Evolutionary conservation across 2,888 invertebrate species (phyloP), one percentile per base, ranked within the genome.

Genomic region (Andrena trimmerana): DNA sequence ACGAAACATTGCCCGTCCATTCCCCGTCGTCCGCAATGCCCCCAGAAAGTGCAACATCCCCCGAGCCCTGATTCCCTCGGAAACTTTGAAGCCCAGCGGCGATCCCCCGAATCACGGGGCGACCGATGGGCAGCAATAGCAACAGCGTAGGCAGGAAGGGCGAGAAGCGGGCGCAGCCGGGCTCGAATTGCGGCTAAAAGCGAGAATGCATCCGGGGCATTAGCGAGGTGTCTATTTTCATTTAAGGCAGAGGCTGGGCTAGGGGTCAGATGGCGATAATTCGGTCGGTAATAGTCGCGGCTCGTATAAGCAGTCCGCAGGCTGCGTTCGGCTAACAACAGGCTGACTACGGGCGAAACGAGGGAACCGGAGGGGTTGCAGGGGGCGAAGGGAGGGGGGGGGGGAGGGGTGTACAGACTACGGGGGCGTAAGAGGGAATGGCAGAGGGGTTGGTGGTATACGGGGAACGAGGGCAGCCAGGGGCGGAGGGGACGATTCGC

Each of bases 191-290:
- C 72, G 73, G 71, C 85, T 87, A 87, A 85, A 89, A 89, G 85
- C 88, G 79, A 81, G 79, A 78, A 79, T 52, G 80, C 80, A 81
- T 79, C 69, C 77, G 71, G 75, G 65, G 74, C 80, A 87, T 88
- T 86, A 88, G 81, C 69, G 81, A 81, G 85, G 81, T 84, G 87
- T 88, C 88, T 85, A 89, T 85, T 88, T 89, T 89, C 87, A 89
- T 89, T 88, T 84, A 83, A 89, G 83, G 71, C 68, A 78, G 85
- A 79, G 79, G 73, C 81, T 74, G 76, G 71, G 42, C 81, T 69
- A 80, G 79, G 87, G 81, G 83, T 87, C 83, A 86, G 82, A 88
- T 87, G 87, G 86, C 84, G 88, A 89, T 87, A 89, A 88, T 88
- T 88, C 78, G 89, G 78, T 78, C 79, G 83, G 79, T 84, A 86